Percentiles rank a stretch among this genome's conserved stretches.
Conservation (phyloP, 2,888 invertebrate genomes). For the Cosmorhoe ocellata region DNA sequence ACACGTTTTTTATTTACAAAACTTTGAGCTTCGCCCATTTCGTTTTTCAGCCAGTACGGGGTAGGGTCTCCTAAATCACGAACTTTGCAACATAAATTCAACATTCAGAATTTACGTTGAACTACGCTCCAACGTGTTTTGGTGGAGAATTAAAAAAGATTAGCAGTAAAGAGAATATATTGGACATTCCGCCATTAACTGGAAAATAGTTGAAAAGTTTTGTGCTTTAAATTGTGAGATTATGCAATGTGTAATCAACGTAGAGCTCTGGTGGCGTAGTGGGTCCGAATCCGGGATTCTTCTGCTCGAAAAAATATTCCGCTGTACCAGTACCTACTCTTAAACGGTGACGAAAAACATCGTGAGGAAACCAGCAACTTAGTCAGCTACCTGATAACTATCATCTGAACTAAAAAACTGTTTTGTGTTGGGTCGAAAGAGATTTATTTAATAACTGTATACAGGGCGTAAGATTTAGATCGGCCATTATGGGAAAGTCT, state of each 20-base stretch:
- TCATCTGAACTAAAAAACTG: too few species aligned
- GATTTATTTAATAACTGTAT: too few species aligned
- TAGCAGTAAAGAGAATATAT: slow-evolving; percentile 21
- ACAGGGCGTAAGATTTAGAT: too few species aligned
- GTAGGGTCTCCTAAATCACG: slow-evolving; percentile 25
- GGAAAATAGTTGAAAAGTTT: slow-evolving; percentile 8
- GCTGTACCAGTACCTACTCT: too few species aligned
- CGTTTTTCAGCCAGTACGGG: slow-evolving; percentile 24
- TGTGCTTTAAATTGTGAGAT: slow-evolving; percentile 1
- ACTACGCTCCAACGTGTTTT: slow-evolving; percentile 22
- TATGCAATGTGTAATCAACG: background rate
- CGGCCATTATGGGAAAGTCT: too few species aligned
- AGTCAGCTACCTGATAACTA: too few species aligned
- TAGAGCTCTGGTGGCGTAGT: background rate
- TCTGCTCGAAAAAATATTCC: too few species aligned
- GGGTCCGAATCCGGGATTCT: too few species aligned
- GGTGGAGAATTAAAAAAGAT: slow-evolving; percentile 16
- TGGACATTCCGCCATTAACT: slow-evolving; percentile 8
- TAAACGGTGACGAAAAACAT: too few species aligned
- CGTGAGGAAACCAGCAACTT: too few species aligned
- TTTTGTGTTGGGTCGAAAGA: too few species aligned
- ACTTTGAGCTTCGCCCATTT: slow-evolving; percentile 15
- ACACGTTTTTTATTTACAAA: slow-evolving; percentile 19
- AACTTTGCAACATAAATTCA: slow-evolving; percentile 30
- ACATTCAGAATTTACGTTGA: slow-evolving; percentile 14